Conservation (phyloP, 2,113 vertebrate species). For the Apteryx mantelli region DNA sequence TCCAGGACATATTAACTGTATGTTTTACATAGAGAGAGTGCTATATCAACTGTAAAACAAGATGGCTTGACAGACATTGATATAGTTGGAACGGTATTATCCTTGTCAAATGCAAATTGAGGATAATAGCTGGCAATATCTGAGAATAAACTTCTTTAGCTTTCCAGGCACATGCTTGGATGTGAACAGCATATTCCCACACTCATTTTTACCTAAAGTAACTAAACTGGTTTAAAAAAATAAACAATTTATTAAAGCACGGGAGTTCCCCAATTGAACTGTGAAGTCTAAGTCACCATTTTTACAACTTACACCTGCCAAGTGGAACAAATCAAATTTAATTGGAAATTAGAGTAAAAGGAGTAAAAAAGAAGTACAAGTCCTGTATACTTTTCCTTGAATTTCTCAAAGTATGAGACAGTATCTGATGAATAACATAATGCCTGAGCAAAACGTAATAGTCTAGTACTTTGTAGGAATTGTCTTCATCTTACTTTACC, state of each 20-base stretch:
- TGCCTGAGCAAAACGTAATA: background rate
- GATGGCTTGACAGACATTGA: slow-evolving; percentile 57
- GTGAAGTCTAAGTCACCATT: background rate
- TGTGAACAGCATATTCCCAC: background rate
- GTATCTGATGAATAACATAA: background rate
- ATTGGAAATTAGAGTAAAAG: background rate
- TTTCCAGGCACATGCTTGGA: background rate
- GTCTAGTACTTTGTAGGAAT: background rate
- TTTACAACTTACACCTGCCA: background rate
- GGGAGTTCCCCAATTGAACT: background rate
- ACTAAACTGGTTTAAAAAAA: background rate
- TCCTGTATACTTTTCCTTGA: background rate
- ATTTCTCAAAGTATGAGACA: background rate
- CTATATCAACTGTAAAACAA: slow-evolving; percentile 52
- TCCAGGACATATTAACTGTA: slow-evolving; percentile 24
- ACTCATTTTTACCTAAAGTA: slow-evolving; percentile 8
- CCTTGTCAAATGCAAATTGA: slow-evolving; percentile 50
- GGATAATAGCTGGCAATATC: slow-evolving; percentile 54
- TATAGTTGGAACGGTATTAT: slow-evolving; percentile 41
- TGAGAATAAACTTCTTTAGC: slow-evolving; percentile 29
- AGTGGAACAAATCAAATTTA: background rate
- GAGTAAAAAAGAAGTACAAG: background rate
- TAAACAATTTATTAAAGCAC: background rate
- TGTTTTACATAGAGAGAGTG: slow-evolving; percentile 40
- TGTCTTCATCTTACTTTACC: background rate